Evolutionary conservation across 2,113 vertebrate species (phyloP).

Genomic region (Numida meleagris): DNA sequence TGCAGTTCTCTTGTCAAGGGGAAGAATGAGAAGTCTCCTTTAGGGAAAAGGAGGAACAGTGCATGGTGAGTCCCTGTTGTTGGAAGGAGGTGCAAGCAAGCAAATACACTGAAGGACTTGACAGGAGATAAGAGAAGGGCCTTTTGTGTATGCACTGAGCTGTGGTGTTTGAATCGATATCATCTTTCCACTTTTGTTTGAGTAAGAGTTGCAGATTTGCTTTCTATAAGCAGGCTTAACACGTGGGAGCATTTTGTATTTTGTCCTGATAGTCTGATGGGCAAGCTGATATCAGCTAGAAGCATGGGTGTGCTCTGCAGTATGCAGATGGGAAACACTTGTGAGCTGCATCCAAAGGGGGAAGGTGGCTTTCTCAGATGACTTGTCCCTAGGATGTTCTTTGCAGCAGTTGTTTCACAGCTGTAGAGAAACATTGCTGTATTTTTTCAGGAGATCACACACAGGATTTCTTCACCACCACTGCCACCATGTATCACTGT

Average conservation of each 20-base stretch:
- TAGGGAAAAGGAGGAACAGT: background rate
- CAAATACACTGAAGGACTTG: background rate
- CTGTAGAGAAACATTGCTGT: background rate
- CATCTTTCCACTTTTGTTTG: background rate
- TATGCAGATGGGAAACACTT: rapidly evolving
- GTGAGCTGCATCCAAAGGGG: background rate
- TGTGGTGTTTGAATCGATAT: background rate
- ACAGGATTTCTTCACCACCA: conserved; percentile 30
- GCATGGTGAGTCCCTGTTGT: background rate
- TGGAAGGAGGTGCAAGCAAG: background rate
- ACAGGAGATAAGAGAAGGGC: background rate
- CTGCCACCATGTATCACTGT: background rate
- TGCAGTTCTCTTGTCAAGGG: background rate
- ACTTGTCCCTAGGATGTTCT: background rate
- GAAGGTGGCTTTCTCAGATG: background rate
- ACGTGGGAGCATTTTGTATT: background rate
- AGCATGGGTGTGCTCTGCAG: background rate
- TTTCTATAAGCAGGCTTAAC: background rate
- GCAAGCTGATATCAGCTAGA: background rate
- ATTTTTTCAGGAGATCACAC: background rate
- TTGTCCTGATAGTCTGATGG: background rate
- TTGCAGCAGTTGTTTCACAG: background rate
- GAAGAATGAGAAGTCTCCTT: background rate
- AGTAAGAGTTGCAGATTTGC: background rate
- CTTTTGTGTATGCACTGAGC: background rate